A percentile compares a stretch with the other conserved stretches of the same genome.
These are phyloP conservation scores for Heterohyrax brucei DNA, from an alignment of 2,797 vertebrate species.

Conservation along the genomic window DNA sequence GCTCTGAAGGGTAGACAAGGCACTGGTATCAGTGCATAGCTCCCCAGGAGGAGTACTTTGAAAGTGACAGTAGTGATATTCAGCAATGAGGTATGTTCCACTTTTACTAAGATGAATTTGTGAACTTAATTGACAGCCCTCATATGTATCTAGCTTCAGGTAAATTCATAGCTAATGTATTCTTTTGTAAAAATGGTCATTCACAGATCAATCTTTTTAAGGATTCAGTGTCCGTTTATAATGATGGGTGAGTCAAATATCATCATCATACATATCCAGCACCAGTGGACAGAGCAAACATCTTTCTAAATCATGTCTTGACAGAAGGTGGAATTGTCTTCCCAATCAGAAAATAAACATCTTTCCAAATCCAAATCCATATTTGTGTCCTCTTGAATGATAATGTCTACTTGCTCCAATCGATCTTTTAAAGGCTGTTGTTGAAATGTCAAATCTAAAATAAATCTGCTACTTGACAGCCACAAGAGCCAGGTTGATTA, in stretches of 20 bases:
- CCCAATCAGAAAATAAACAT: slow-evolving; percentile 62
- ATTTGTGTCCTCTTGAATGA: slow-evolving; percentile 61
- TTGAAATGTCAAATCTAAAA: slow-evolving; percentile 54
- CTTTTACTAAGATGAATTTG: no score
- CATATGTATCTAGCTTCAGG: neutral
- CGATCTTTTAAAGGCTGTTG: slow-evolving; percentile 46
- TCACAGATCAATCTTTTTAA: neutral
- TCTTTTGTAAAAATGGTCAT: neutral
- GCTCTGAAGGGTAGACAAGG: no score
- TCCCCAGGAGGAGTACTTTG: no score
- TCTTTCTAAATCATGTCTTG: slow-evolving; percentile 50
- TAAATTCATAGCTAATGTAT: slow-evolving; percentile 33
- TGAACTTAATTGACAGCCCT: no score
- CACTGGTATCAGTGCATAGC: no score
- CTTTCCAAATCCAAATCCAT: neutral
- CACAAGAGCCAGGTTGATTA: neutral
- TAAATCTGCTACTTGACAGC: neutral
- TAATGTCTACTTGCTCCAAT: neutral
- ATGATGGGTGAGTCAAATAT: neutral
- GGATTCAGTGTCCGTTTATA: neutral
- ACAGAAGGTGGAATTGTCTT: neutral
- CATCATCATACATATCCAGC: neutral
- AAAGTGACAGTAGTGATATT: no score
- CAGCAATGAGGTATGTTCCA: no score
- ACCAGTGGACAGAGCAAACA: neutral